Conservation (phyloP, 2,113 vertebrate genomes). For the Semnornis frantzii region DNA sequence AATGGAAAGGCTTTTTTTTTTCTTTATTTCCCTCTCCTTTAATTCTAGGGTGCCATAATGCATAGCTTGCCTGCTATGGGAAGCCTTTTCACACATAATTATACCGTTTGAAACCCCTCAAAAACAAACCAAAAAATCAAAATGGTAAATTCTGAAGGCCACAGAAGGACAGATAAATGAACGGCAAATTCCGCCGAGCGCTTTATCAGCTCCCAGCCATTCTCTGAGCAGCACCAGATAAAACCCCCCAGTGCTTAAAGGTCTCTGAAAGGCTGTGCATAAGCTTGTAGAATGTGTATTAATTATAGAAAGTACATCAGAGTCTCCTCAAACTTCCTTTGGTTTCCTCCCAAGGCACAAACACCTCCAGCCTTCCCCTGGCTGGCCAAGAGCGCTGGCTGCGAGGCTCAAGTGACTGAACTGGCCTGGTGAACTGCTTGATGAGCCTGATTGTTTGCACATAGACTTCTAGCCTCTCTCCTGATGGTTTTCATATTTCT, state of each 20-base stretch:
- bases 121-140: neutral
- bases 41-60: constrained; percentile 73
- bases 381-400: neutral
- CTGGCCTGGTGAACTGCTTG: neutral
- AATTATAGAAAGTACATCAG: constrained; percentile 60
- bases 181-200: constrained; percentile 66
- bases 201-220: constrained; percentile 76
- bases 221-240: constrained; percentile 63
- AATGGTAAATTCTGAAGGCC: constrained; percentile 72
- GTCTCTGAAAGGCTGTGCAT: constrained; percentile 63
- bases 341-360: constrained; percentile 13
- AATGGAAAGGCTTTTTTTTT: constrained; percentile 62
- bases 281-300: constrained; percentile 64
- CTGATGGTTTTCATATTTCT: neutral
- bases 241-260: constrained; percentile 46
- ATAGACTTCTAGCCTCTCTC: neutral
- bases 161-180: constrained; percentile 78
- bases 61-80: constrained; percentile 62
- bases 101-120: constrained; percentile 63
- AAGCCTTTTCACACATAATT: constrained; percentile 75
- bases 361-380: neutral
- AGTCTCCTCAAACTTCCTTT: constrained; percentile 14
- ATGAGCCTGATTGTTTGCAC: constrained; percentile 11
- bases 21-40: constrained; percentile 57
- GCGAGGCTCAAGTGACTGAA: neutral